phyloP scores from a whole-genome alignment of 2,888 invertebrate species.

The Nezara viridula region DNA sequence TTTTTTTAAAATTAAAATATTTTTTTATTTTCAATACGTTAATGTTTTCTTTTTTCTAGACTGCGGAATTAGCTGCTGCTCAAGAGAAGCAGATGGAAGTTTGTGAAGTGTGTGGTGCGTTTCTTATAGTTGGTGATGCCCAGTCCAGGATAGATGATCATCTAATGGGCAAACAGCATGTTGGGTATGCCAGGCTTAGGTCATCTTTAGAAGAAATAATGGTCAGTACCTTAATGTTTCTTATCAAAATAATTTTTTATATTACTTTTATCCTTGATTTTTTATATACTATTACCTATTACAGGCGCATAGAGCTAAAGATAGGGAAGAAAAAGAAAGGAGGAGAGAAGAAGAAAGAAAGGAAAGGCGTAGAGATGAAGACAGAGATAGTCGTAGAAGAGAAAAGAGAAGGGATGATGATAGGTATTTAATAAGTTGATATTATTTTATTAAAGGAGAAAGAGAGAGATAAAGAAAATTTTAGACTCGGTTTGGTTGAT shows the following conservation, averaged over 20 bases:
- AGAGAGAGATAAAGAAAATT: no score
- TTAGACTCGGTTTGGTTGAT: no score
- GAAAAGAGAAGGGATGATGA: conserved; percentile 63
- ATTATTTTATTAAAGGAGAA: no score
- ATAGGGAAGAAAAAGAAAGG: conserved; percentile 72
- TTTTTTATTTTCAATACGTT: conserved; percentile 53
- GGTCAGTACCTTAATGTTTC: conserved; percentile 67
- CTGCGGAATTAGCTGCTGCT: conserved; percentile 86
- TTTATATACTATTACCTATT: neutral
- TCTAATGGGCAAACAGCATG: conserved; percentile 98
- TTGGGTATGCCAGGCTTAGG: conserved; percentile 83
- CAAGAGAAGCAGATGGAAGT: conserved; percentile 99
- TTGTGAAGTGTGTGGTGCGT: conserved; percentile 97
- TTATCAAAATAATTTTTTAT: conserved; percentile 38
- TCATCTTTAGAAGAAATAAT: conserved; percentile 74
- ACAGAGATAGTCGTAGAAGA: conserved; percentile 64
- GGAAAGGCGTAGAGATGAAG: conserved; percentile 67
- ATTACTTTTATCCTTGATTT: neutral
- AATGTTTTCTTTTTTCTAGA: conserved; percentile 76
- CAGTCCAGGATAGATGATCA: conserved; percentile 98
- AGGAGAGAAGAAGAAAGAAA: conserved; percentile 72
- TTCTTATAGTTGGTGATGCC: conserved; percentile 98
- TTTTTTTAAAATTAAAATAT: no score
- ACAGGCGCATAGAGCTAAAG: conserved; percentile 71
- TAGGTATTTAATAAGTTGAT: conserved; percentile 23